These are phyloP conservation scores for Umimayanthus kanabou DNA, from an alignment of 92 coral and sea anemone species.

Conservation along the genomic window DNA sequence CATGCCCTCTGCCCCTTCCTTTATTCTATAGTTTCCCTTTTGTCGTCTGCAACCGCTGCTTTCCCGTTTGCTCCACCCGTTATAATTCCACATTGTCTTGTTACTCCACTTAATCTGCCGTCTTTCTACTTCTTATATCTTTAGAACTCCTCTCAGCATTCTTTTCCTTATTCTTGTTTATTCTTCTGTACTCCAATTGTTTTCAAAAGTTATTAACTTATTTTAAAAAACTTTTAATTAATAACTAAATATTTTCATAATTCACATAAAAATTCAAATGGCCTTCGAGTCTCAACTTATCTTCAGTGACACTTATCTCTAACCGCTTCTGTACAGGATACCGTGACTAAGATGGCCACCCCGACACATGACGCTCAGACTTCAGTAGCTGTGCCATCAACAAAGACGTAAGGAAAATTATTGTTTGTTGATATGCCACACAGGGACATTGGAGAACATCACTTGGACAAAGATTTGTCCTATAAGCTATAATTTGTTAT, in stretches of 20 bases:
- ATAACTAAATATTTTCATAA: neutral
- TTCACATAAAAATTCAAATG: neutral
- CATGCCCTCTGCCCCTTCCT: neutral
- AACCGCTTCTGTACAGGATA: neutral
- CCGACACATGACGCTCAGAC: constrained; percentile 46
- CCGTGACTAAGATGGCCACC: constrained; percentile 28
- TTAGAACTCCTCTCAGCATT: neutral
- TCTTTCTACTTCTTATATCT: neutral
- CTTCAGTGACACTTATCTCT: neutral
- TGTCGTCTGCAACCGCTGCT: neutral
- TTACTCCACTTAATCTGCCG: neutral
- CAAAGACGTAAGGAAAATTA: constrained; percentile 50
- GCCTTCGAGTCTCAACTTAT: neutral
- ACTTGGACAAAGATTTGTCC: too few species aligned
- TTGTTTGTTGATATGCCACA: neutral
- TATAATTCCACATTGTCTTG: neutral
- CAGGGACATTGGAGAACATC: too few species aligned
- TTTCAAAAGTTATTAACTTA: too few species aligned
- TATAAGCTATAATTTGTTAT: too few species aligned
- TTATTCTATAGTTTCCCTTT: neutral
- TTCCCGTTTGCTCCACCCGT: neutral
- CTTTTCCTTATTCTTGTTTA: too few species aligned
- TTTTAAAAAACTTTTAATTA: too few species aligned
- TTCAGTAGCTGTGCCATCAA: constrained; percentile 46
- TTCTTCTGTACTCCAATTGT: neutral